Evolutionary conservation across 2,888 invertebrate genomes (phyloP).

Genomic region (Drosophila pegasa): DNA sequence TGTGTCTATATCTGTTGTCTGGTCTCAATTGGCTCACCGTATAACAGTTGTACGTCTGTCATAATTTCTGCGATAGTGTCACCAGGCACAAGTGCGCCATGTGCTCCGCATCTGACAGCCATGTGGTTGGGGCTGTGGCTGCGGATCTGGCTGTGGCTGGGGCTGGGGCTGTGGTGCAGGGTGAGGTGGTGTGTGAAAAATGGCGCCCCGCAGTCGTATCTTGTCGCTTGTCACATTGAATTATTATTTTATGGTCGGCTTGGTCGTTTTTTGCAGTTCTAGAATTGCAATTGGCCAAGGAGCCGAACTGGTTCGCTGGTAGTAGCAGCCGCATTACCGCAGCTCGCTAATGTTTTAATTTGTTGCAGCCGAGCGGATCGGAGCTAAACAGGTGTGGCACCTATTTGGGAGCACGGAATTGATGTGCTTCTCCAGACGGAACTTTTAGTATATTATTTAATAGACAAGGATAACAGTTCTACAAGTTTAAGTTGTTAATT

Average conservation of each 20-base stretch:
- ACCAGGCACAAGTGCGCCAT: slow-evolving; percentile 62
- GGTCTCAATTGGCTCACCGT: slow-evolving; percentile 14
- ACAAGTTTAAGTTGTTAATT: not conserved
- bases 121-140: not conserved
- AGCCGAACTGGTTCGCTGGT: slow-evolving; percentile 64
- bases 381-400: slow-evolving; percentile 22
- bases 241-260: slow-evolving; percentile 73
- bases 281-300: slow-evolving; percentile 51
- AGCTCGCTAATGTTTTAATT: slow-evolving; percentile 70
- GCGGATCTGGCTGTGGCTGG: not conserved
- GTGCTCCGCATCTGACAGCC: slow-evolving; percentile 48
- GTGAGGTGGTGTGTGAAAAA: slow-evolving; percentile 64
- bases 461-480: not conserved
- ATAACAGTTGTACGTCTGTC: slow-evolving; percentile 69
- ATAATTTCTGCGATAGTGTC: slow-evolving; percentile 74
- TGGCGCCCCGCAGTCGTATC: slow-evolving; percentile 73
- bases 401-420: not conserved
- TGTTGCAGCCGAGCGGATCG: slow-evolving; percentile 25
- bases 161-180: slow-evolving; percentile 2
- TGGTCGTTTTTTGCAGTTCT: slow-evolving; percentile 46
- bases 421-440: not conserved
- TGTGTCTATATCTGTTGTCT: not conserved
- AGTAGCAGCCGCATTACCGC: slow-evolving; percentile 44
- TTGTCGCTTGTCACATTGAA: slow-evolving; percentile 77
- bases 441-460: not conserved